A percentile compares a stretch with the other conserved stretches of the same genome.
phyloP scores from a whole-genome alignment of 2,113 vertebrate species.

The Scytalopus superciliaris region DNA sequence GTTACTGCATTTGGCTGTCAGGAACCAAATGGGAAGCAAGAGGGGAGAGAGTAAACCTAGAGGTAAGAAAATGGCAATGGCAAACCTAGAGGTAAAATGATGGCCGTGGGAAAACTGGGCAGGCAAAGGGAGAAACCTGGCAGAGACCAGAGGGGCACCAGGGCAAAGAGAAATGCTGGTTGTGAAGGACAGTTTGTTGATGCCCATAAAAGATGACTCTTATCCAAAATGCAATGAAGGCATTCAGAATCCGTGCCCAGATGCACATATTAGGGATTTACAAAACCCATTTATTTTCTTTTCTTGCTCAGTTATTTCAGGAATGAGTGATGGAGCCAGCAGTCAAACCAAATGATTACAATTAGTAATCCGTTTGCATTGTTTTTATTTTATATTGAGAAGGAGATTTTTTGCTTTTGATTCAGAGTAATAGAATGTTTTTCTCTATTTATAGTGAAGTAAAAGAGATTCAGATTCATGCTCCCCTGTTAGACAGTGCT shows the following conservation, averaged over 20 bases:
- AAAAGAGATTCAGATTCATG: background rate
- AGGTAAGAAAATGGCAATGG: background rate
- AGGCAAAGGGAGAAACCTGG: background rate
- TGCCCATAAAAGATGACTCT: background rate
- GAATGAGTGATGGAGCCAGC: background rate
- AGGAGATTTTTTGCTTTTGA: background rate
- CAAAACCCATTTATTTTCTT: background rate
- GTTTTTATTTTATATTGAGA: background rate
- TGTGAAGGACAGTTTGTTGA: background rate
- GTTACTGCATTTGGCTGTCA: background rate
- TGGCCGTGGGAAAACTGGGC: background rate
- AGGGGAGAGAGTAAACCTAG: background rate
- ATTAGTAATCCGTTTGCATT: background rate
- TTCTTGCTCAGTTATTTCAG: background rate
- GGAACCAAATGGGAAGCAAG: background rate
- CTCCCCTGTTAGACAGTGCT: background rate
- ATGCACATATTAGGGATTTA: background rate
- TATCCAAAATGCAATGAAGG: background rate
- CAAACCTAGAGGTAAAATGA: background rate
- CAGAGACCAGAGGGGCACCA: accelerated
- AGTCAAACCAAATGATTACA: background rate
- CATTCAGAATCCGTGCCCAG: background rate
- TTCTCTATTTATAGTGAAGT: background rate
- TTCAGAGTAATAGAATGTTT: background rate
- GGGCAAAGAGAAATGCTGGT: background rate